phyloP scores from a whole-genome alignment of 2,888 invertebrate species.

The Crepidodera aurea region DNA sequence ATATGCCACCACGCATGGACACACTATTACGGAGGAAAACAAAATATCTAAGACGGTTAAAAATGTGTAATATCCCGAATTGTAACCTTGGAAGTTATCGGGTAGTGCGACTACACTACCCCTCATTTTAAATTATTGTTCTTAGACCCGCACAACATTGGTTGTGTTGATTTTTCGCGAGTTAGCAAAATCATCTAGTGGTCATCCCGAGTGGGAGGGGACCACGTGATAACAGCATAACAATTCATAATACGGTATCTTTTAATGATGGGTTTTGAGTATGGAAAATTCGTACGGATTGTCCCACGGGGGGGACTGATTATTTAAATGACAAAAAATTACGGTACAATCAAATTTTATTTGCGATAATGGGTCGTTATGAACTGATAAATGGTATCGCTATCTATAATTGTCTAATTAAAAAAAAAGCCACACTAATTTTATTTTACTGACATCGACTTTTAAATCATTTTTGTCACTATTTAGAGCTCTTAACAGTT shows the following conservation, averaged over 20 bases:
- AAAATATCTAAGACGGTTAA: slow-evolving; percentile 75
- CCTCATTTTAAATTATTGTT: slow-evolving; percentile 65
- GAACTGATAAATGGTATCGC: no score
- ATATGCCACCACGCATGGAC: slow-evolving; percentile 83
- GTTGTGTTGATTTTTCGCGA: slow-evolving; percentile 30
- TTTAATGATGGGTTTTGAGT: background rate
- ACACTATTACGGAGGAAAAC: slow-evolving; percentile 76
- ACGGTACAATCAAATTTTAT: no score
- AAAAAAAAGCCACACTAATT: no score
- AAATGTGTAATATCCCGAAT: slow-evolving; percentile 60
- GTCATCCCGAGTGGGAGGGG: slow-evolving; percentile 38
- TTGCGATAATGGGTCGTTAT: no score
- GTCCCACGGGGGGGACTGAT: no score
- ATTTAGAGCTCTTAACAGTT: no score
- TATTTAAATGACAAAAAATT: no score
- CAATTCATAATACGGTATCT: background rate
- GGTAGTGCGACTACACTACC: slow-evolving; percentile 74
- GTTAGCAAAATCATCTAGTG: slow-evolving; percentile 44
- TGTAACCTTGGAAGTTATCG: slow-evolving; percentile 60
- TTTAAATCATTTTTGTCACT: no score
- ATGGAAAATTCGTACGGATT: no score
- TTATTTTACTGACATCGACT: no score
- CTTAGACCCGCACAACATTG: background rate
- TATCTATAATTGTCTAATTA: no score
- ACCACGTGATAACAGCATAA: slow-evolving; percentile 33